Percentiles rank a stretch among this genome's conserved stretches.
phyloP scores from a whole-genome alignment of 2,888 invertebrate species.

The Mimachlamys varia region DNA sequence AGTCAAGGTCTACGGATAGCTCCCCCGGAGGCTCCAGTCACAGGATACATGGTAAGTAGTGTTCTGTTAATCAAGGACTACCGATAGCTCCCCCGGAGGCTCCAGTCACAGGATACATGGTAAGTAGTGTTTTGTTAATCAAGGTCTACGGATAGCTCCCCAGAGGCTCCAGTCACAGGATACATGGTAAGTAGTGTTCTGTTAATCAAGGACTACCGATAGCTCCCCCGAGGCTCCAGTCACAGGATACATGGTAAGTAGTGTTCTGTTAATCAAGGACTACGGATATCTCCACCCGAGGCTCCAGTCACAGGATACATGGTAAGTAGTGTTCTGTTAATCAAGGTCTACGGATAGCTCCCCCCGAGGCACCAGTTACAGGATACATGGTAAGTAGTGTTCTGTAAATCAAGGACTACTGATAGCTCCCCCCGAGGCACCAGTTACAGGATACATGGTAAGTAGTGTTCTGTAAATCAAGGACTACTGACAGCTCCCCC shows the following conservation, averaged over 20 bases:
- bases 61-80: constrained; percentile 80
- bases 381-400: constrained; percentile 82
- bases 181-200: constrained; percentile 80
- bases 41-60: constrained; percentile 82
- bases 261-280: constrained; percentile 77
- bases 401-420: constrained; percentile 81
- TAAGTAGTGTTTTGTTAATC: constrained; percentile 68
- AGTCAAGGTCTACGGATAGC: constrained; percentile 83
- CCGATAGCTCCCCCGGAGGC: constrained; percentile 84
- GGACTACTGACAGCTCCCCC: constrained; percentile 83
- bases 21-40: constrained; percentile 83
- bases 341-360: constrained; percentile 83
- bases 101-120: constrained; percentile 83
- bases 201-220: constrained; percentile 82
- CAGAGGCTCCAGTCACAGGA: constrained; percentile 83
- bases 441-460: constrained; percentile 83
- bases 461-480: constrained; percentile 75
- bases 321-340: constrained; percentile 73
- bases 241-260: constrained; percentile 82
- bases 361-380: constrained; percentile 83
- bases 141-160: constrained; percentile 83
- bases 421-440: constrained; percentile 84
- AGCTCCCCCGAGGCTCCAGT: constrained; percentile 84
- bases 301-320: constrained; percentile 84
- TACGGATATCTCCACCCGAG: constrained; percentile 83